Conservation (phyloP, 1,140 invertebrate genomes). For the Calliphora vicina region DNA sequence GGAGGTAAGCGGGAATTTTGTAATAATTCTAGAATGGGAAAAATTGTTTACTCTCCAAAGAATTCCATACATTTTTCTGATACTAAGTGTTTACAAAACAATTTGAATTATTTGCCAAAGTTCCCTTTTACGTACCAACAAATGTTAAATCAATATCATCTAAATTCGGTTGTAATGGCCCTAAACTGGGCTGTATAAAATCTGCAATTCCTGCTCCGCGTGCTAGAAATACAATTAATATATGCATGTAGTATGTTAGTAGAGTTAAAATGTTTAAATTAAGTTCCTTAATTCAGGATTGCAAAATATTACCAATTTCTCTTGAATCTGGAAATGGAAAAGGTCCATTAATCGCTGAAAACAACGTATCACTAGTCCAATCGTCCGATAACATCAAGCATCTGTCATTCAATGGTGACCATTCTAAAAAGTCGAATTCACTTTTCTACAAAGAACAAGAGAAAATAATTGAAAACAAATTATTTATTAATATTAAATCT, state of each 20-base stretch:
- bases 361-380: conserved; percentile 81
- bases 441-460: conserved; percentile 70
- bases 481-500: no score
- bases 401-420: conserved; percentile 75
- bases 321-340: conserved; percentile 96
- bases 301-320: conserved; percentile 82
- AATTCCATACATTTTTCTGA: no score
- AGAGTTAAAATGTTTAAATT: not conserved
- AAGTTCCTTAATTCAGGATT: not conserved
- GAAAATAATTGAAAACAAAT: not conserved
- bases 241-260: no score
- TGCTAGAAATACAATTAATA: conserved; percentile 63
- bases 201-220: conserved; percentile 82
- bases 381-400: conserved; percentile 78
- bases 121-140: conserved; percentile 69
- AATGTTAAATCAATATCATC: conserved; percentile 92
- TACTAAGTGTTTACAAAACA: no score
- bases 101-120: no score
- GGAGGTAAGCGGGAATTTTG: conserved; percentile 64
- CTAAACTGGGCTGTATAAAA: conserved; percentile 97
- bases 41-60: not conserved
- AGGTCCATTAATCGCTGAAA: conserved; percentile 88
- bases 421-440: conserved; percentile 81
- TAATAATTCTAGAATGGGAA: conserved; percentile 48
- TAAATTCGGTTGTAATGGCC: conserved; percentile 94